Evolutionary conservation across 2,797 vertebrate genomes (phyloP).

Genomic region (Betta splendens): DNA sequence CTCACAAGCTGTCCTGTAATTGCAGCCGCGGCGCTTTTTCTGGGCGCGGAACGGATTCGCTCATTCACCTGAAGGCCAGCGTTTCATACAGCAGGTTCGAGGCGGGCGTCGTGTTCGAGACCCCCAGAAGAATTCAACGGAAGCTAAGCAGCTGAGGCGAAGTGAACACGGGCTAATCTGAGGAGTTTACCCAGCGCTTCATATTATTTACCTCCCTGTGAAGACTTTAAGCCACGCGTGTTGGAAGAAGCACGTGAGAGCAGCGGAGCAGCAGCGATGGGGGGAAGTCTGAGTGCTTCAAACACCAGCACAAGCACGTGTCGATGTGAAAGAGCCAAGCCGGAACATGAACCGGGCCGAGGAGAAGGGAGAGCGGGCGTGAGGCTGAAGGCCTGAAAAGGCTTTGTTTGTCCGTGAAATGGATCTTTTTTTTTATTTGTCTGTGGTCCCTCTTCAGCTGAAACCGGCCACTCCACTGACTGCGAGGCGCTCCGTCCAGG

Average conservation of each 20-base stretch:
- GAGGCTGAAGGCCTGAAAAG: conserved; percentile 26
- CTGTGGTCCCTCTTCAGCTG: conserved; percentile 15
- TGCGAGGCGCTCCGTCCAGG: conserved; percentile 39
- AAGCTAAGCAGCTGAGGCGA: conserved; percentile 31
- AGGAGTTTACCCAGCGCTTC: conserved; percentile 21
- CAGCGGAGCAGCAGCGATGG: not conserved
- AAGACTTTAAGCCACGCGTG: conserved; percentile 18
- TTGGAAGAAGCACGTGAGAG: conserved; percentile 4
- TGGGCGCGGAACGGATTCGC: conserved; percentile 3
- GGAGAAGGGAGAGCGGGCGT: conserved; percentile 41
- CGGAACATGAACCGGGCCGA: conserved; percentile 25
- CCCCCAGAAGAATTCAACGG: conserved; percentile 33
- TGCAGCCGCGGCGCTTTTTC: conserved; percentile 3
- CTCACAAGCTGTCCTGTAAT: conserved; percentile 24
- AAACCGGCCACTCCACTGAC: conserved; percentile 43
- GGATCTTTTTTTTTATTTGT: conserved; percentile 7
- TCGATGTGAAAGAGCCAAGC: conserved; percentile 26
- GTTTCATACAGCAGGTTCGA: no score
- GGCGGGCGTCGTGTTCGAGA: no score
- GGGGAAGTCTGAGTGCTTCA: no score
- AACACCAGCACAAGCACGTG: conserved; percentile 3
- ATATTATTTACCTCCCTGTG: conserved; percentile 30
- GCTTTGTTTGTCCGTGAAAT: conserved; percentile 29
- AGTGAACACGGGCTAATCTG: conserved; percentile 33
- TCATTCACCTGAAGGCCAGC: no score